Evolutionary conservation across 2,113 vertebrate species (phyloP).

Genomic region (Varanus komodoensis): DNA sequence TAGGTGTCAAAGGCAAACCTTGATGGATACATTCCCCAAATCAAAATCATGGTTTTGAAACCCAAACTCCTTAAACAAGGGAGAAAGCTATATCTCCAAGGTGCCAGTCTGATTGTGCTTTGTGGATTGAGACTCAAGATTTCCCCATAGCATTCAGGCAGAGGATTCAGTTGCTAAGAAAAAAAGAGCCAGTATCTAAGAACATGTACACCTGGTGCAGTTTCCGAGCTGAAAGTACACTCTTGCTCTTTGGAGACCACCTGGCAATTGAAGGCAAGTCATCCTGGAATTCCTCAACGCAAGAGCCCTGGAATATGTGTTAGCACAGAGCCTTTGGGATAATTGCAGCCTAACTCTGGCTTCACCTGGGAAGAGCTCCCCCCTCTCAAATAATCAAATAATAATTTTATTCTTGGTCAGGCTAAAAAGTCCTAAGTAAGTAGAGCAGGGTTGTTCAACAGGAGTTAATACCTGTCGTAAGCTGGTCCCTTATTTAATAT

Average conservation of each 20-base stretch:
- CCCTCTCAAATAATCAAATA: too few species aligned
- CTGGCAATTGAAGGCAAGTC: not conserved
- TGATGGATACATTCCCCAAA: not conserved
- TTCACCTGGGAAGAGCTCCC: not conserved
- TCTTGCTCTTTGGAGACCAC: not conserved
- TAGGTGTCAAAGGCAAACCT: not conserved
- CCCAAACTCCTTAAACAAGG: not conserved
- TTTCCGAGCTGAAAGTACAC: not conserved
- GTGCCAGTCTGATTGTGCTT: not conserved
- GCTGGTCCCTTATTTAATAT: too few species aligned
- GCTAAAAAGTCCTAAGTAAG: too few species aligned
- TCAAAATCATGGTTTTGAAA: not conserved
- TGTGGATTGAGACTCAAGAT: not conserved
- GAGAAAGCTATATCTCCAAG: not conserved
- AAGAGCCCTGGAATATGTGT: too few species aligned
- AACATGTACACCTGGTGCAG: not conserved
- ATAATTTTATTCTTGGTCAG: too few species aligned
- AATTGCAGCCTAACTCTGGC: not conserved
- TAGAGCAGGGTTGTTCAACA: not conserved
- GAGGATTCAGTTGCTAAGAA: not conserved
- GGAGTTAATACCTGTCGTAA: too few species aligned
- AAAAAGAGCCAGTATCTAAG: too few species aligned
- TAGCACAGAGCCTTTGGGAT: not conserved
- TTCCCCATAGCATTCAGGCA: not conserved
- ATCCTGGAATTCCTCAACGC: not conserved